Evolutionary conservation across 2,113 vertebrate species (phyloP).

Genomic region (Sphyrna mokarran): DNA sequence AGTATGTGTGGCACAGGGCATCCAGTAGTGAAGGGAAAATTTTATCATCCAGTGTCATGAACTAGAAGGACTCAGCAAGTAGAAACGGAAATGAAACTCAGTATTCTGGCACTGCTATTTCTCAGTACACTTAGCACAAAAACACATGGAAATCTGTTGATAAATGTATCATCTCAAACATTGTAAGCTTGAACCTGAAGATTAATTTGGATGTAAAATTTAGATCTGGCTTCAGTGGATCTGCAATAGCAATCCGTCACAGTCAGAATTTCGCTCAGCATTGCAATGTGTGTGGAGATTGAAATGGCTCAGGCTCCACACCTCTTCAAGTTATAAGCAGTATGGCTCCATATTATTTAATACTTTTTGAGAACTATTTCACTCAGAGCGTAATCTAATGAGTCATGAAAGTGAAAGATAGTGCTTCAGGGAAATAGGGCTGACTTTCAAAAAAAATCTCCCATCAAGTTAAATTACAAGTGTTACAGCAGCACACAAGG

Average conservation of each 20-base stretch:
- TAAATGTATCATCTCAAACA: neutral
- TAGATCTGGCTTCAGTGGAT: neutral
- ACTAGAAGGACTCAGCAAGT: neutral
- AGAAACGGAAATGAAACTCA: neutral
- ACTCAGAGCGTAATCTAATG: neutral
- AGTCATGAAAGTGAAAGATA: neutral
- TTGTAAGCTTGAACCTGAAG: neutral
- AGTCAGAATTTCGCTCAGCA: neutral
- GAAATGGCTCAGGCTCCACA: neutral
- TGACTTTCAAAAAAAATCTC: neutral
- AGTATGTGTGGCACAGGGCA: neutral
- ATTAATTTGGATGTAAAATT: slow-evolving; percentile 12
- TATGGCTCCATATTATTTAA: neutral
- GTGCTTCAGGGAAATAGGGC: neutral
- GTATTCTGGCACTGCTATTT: neutral
- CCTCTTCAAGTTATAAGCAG: neutral
- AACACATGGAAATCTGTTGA: neutral
- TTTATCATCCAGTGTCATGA: neutral
- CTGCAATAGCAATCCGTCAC: neutral
- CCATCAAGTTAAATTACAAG: neutral
- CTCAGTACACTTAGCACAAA: neutral
- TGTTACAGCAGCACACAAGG: neutral
- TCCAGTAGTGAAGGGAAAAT: neutral
- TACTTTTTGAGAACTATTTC: neutral
- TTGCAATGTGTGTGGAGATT: neutral